A percentile compares a stretch with the other conserved stretches of the same genome.
These are phyloP conservation scores for Eulemur mongoz DNA, from an alignment of 2,797 vertebrate genomes.

Conservation along the genomic window DNA sequence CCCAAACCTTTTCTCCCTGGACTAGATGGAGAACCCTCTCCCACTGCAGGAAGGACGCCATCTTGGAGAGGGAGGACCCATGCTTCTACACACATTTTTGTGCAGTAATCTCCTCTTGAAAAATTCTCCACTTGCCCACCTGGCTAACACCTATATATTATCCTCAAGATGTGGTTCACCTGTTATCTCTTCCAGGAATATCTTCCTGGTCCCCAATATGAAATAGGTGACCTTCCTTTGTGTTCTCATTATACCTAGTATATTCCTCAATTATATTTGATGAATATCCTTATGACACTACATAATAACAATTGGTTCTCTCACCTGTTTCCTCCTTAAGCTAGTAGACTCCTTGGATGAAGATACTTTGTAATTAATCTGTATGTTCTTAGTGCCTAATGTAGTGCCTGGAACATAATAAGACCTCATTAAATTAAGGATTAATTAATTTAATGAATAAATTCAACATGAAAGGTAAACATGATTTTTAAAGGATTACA, in stretches of 20 bases:
- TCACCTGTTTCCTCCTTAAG: background rate
- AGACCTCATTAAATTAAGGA: background rate
- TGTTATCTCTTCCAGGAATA: background rate
- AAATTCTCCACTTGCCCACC: background rate
- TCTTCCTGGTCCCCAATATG: background rate
- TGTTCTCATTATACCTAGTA: background rate
- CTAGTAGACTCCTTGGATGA: background rate
- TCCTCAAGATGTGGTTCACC: background rate
- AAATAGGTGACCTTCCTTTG: background rate
- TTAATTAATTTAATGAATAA: background rate
- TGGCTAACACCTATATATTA: background rate
- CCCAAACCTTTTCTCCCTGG: conserved; percentile 93
- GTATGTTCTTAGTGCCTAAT: background rate
- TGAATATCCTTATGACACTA: background rate
- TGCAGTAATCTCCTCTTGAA: background rate
- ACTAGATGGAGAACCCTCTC: conserved; percentile 95
- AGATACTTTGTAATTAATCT: conserved; percentile 27
- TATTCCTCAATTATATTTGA: background rate
- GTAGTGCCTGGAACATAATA: background rate
- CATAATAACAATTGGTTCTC: background rate
- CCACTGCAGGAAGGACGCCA: conserved; percentile 97
- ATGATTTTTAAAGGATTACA: conserved; percentile 23
- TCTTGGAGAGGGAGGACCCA: conserved; percentile 79
- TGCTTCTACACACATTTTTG: background rate
- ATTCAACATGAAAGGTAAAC: background rate